These are phyloP conservation scores for Mus spicilegus DNA, from an alignment of 2,113 vertebrate species.

Conservation along the genomic window DNA sequence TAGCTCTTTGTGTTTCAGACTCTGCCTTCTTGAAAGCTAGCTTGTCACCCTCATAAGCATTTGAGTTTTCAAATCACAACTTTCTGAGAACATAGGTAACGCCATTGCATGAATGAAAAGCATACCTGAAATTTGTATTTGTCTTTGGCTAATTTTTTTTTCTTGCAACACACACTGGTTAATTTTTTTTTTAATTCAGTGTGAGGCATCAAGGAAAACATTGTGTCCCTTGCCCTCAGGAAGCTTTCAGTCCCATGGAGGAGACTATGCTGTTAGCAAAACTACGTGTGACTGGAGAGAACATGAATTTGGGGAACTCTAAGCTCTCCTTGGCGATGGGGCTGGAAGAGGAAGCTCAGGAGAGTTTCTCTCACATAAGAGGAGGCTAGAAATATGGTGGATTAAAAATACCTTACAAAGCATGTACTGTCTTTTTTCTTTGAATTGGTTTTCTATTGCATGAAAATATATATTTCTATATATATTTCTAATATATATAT, in stretches of 20 bases:
- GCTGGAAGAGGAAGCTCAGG: neutral
- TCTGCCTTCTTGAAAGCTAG: neutral
- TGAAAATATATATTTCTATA: no score
- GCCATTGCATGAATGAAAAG: neutral
- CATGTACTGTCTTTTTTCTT: neutral
- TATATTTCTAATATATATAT: neutral
- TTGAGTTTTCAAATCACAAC: conserved; percentile 9
- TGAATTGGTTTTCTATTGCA: neutral
- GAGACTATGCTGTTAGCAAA: neutral
- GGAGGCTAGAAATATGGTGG: neutral
- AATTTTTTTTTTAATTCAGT: neutral
- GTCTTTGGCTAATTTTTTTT: neutral
- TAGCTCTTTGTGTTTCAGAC: neutral
- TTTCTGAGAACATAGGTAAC: conserved; percentile 14
- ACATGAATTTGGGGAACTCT: neutral
- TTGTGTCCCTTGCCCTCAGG: neutral
- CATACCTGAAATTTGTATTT: neutral
- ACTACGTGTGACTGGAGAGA: neutral
- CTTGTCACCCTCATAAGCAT: conserved; percentile 6
- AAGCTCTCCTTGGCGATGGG: neutral
- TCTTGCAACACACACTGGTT: neutral
- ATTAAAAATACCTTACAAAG: neutral
- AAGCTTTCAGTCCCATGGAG: neutral
- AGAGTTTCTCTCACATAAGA: conserved; percentile 4
- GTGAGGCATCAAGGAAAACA: neutral